Evolutionary conservation across 1,140 invertebrate genomes (phyloP).

Genomic region (Teleopsis dalmanni): DNA sequence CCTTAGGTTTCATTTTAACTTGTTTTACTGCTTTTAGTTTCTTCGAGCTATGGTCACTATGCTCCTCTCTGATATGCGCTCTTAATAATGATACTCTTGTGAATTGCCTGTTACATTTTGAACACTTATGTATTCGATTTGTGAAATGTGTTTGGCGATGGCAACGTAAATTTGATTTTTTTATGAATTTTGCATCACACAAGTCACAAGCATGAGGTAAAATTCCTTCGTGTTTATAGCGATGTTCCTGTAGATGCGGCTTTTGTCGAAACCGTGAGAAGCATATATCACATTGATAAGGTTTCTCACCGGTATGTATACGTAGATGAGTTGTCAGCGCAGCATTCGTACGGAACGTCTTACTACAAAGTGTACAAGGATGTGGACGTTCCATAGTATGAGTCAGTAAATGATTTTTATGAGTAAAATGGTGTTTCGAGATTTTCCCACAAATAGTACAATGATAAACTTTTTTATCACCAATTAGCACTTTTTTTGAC

Average conservation of each 20-base stretch:
- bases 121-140: too few species aligned
- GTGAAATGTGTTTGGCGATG: too few species aligned
- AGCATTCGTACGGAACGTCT: conserved; percentile 9
- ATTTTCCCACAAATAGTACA: conserved; percentile 6
- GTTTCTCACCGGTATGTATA: conserved; percentile 3
- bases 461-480: not conserved
- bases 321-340: conserved; percentile 7
- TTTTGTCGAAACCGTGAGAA: conserved; percentile 7
- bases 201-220: conserved; percentile 1
- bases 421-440: conserved; percentile 3
- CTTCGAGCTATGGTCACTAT: too few species aligned
- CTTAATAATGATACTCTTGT: too few species aligned
- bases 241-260: conserved; percentile 9
- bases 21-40: too few species aligned
- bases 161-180: conserved; percentile 8
- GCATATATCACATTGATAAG: conserved; percentile 12
- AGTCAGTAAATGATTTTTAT: conserved; percentile 13
- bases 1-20: too few species aligned
- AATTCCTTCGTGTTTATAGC: conserved; percentile 5
- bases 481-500: too few species aligned
- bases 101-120: too few species aligned
- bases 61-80: too few species aligned
- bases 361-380: conserved; percentile 39
- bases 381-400: conserved; percentile 44
- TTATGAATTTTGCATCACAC: conserved; percentile 4